phyloP scores from a whole-genome alignment of 2,888 invertebrate species.

The Chesias legatella region DNA sequence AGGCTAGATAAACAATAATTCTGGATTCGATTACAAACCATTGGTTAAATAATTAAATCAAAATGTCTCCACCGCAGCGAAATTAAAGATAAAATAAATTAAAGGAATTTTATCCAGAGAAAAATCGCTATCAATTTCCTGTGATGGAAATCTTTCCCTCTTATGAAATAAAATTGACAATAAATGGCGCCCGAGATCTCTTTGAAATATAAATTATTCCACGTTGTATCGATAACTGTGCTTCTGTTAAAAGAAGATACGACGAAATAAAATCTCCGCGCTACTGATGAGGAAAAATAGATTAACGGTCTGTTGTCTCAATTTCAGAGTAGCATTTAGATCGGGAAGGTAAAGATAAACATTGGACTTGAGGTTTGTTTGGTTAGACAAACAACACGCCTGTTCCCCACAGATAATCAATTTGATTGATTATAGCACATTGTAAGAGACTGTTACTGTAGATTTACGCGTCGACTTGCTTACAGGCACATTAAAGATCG shows the following conservation, averaged over 20 bases:
- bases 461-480: too few relatives aligned
- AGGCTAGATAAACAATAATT: neutral
- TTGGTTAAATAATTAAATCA: constrained; percentile 40
- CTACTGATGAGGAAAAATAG: constrained; percentile 27
- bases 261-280: constrained; percentile 22
- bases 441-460: constrained; percentile 6
- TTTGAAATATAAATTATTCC: constrained; percentile 45
- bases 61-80: constrained; percentile 37
- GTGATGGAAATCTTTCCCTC: constrained; percentile 56
- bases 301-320: constrained; percentile 28
- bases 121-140: constrained; percentile 61
- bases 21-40: constrained; percentile 8
- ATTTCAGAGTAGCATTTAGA: constrained; percentile 24
- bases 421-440: constrained; percentile 28
- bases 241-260: constrained; percentile 29
- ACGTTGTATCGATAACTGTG: constrained; percentile 38
- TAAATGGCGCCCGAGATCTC: constrained; percentile 49
- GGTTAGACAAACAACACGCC: constrained; percentile 24
- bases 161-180: constrained; percentile 63
- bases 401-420: constrained; percentile 16
- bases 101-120: constrained; percentile 48
- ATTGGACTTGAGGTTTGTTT: constrained; percentile 23
- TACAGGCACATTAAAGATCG: too few relatives aligned
- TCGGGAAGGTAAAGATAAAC: constrained; percentile 27
- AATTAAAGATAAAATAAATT: constrained; percentile 59